These are phyloP conservation scores for Oasisia sp. DNA, from an alignment of 2,888 invertebrate genomes.

Conservation along the genomic window DNA sequence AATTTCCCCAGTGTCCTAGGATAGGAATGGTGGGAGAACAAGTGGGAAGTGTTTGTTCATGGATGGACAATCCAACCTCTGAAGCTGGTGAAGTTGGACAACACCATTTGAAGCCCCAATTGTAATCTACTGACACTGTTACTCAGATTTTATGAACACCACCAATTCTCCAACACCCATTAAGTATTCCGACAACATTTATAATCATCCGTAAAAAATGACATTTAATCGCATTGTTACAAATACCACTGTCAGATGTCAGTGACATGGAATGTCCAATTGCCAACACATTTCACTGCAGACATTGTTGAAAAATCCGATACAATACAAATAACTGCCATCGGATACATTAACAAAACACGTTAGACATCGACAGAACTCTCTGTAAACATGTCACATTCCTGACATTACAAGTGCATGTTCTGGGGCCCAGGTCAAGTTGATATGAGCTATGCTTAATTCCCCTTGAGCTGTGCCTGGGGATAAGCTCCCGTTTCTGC, in stretches of 20 bases:
- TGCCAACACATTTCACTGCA: not conserved
- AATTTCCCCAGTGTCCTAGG: not conserved
- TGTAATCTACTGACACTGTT: not conserved
- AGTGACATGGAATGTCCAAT: not conserved
- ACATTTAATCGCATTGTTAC: not conserved
- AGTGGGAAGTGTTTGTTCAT: too few species aligned
- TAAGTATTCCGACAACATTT: not conserved
- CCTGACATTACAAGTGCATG: not conserved
- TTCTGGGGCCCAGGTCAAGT: not conserved
- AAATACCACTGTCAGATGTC: not conserved
- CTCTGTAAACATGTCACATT: constrained; percentile 13
- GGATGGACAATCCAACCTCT: not conserved
- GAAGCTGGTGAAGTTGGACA: not conserved
- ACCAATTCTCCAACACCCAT: not conserved
- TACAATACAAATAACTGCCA: not conserved
- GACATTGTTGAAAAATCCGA: not conserved
- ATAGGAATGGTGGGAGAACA: too few species aligned
- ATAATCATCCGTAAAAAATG: not conserved
- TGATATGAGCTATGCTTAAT: not conserved
- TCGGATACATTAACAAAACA: not conserved
- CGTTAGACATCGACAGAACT: not conserved
- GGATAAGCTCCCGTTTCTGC: not conserved
- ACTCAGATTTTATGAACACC: not conserved
- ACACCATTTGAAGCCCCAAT: not conserved
- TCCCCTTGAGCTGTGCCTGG: not conserved